Evolutionary conservation across 2,888 invertebrate genomes (phyloP).

Genomic region (Notodonta dromedarius): DNA sequence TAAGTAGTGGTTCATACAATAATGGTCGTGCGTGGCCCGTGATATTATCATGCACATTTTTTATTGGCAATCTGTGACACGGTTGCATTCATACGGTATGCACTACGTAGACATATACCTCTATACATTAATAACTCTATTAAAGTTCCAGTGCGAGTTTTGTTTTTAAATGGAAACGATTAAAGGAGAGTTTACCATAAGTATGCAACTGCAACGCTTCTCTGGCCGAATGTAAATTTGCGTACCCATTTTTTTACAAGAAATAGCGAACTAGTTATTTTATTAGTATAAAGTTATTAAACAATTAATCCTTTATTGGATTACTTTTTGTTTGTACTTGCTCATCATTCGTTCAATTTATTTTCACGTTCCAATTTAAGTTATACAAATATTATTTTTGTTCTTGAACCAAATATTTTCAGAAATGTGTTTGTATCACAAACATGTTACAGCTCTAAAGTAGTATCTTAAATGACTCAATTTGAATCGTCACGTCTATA

Average conservation of each 20-base stretch:
- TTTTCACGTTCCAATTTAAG: neutral
- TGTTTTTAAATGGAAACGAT: neutral
- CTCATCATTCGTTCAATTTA: neutral
- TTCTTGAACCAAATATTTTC: neutral
- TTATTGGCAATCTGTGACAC: conserved; percentile 56
- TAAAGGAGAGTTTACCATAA: neutral
- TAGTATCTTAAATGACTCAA: neutral
- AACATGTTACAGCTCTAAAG: neutral
- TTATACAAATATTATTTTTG: neutral
- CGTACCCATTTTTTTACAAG: neutral
- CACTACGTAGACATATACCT: conserved; percentile 26
- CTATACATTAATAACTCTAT: neutral
- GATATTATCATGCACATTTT: conserved; percentile 42
- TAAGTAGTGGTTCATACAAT: conserved; percentile 15
- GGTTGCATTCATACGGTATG: conserved; percentile 48
- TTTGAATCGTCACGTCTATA: too few species aligned
- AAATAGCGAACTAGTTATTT: neutral
- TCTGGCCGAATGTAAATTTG: neutral
- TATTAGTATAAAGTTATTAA: too few species aligned
- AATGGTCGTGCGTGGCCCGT: conserved; percentile 25
- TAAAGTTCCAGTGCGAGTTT: neutral
- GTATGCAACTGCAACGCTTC: neutral
- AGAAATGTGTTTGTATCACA: neutral
- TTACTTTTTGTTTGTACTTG: neutral
- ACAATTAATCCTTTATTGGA: neutral